Evolutionary conservation across 1,140 invertebrate genomes (phyloP).

Genomic region (Trinorchestia longiramus): DNA sequence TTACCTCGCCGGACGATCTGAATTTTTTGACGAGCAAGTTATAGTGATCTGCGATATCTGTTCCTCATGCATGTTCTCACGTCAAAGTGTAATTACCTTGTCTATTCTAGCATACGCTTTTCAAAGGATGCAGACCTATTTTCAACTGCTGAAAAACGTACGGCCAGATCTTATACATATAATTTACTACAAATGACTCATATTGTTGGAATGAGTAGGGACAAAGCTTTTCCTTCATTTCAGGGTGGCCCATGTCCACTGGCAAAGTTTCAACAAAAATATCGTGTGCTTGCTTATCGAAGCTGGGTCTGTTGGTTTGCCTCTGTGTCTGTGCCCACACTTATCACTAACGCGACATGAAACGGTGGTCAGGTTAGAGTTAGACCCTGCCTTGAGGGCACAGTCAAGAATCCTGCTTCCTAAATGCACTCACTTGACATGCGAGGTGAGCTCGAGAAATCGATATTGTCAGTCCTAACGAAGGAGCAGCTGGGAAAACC

Average conservation of each 20-base stretch:
- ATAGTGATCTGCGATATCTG: no score
- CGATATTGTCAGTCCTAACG: conserved; percentile 49
- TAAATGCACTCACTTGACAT: conserved; percentile 51
- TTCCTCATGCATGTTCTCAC: no score
- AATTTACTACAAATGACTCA: background rate
- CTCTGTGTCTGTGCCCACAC: background rate
- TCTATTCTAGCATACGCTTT: no score
- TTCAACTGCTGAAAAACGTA: no score
- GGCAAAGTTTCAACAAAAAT: background rate
- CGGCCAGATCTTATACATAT: no score
- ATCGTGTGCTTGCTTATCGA: background rate
- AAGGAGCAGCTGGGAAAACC: conserved; percentile 14
- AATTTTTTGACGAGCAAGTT: no score
- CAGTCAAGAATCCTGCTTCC: background rate
- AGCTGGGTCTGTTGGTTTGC: background rate
- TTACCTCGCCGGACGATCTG: no score
- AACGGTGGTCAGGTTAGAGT: background rate
- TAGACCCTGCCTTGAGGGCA: background rate
- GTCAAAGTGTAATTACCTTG: no score
- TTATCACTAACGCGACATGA: background rate
- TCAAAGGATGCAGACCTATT: no score
- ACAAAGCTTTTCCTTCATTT: background rate
- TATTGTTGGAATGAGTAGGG: background rate
- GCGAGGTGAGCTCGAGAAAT: conserved; percentile 32
- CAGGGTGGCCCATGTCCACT: background rate